Conservation (phyloP, 2,113 vertebrate genomes). For the Pangasianodon hypophthalmus region DNA sequence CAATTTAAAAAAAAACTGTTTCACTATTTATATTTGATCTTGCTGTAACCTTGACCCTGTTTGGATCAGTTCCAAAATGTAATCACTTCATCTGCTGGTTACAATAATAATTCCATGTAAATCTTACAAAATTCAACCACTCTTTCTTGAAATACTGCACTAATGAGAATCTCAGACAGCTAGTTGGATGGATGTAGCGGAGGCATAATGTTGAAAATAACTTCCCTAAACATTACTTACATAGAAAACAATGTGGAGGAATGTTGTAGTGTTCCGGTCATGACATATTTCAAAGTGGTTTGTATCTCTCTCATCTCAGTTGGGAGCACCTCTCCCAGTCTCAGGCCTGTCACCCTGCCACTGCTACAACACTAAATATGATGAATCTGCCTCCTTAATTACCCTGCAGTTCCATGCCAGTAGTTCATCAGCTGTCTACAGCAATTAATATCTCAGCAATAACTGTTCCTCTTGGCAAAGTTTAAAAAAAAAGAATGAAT, state of each 20-base stretch:
- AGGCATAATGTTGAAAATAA: neutral
- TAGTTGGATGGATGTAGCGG: neutral
- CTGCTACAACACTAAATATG: slow-evolving; percentile 78
- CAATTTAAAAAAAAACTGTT: neutral
- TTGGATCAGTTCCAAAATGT: neutral
- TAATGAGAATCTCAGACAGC: neutral
- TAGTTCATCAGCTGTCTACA: slow-evolving; percentile 80
- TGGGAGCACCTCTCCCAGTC: slow-evolving; percentile 47
- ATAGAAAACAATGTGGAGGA: neutral
- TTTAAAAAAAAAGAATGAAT: slow-evolving; percentile 66
- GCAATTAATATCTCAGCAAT: slow-evolving; percentile 78
- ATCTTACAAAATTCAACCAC: neutral
- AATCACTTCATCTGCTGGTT: neutral
- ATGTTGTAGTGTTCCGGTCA: slow-evolving; percentile 10
- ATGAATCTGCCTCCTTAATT: slow-evolving; percentile 83
- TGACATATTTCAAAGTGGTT: slow-evolving; percentile 15
- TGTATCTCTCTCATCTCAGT: slow-evolving; percentile 37
- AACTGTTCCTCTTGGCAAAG: slow-evolving; percentile 75
- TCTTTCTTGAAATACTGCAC: neutral
- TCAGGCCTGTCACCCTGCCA: slow-evolving; percentile 66
- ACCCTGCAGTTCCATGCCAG: slow-evolving; percentile 76
- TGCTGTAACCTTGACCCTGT: neutral
- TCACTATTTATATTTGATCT: neutral
- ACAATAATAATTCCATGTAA: neutral
- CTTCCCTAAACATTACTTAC: neutral